A percentile compares a stretch with the other conserved stretches of the same genome.
Conservation (phyloP, 2,113 vertebrate species). For the Pholis gunnellus region DNA sequence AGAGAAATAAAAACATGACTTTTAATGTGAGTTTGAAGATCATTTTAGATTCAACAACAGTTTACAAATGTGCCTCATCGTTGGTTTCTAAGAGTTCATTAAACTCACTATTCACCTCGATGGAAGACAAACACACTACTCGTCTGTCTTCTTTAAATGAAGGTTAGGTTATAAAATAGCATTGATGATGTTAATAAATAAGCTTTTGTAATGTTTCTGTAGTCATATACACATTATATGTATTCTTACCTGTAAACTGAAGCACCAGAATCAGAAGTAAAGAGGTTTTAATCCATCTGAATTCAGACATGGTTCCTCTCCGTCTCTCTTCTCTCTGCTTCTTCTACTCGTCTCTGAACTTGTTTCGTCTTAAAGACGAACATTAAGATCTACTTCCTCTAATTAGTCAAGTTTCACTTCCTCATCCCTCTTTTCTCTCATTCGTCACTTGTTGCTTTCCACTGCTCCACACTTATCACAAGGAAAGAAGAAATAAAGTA, state of each 20-base stretch:
- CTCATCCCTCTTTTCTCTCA: no score
- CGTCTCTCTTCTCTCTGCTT: no score
- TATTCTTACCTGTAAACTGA: slow-evolving; percentile 1
- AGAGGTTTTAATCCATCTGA: neutral
- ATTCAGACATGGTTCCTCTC: neutral
- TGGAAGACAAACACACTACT: neutral
- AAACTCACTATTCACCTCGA: neutral
- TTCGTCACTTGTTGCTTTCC: no score
- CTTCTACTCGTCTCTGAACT: no score
- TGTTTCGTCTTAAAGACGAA: no score
- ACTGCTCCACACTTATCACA: no score
- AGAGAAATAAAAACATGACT: no score
- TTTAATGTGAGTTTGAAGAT: neutral
- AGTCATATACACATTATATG: neutral
- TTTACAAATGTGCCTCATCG: neutral
- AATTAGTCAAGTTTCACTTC: no score
- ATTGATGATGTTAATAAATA: neutral
- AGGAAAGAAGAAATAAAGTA: no score
- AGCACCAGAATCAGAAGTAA: neutral
- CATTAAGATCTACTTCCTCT: no score
- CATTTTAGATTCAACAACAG: neutral
- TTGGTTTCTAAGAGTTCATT: slow-evolving; percentile 2
- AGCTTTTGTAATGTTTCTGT: neutral
- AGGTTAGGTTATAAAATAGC: neutral
- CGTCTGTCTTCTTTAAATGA: neutral